phyloP scores from a whole-genome alignment of 2,888 invertebrate species.

The Agrilus mali region DNA sequence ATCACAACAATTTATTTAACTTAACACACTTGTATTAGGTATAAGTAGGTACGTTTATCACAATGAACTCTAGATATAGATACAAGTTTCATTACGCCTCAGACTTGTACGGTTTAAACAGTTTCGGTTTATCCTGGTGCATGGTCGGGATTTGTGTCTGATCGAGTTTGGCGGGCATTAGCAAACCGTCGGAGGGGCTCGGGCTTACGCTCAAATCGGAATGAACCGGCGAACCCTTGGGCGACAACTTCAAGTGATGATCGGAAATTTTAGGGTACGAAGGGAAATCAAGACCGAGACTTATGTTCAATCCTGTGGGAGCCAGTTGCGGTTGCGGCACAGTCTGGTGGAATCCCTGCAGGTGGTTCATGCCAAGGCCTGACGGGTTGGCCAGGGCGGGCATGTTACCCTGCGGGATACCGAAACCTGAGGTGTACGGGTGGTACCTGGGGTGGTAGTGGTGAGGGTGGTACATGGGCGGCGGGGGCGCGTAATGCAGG shows the following conservation, averaged over 20 bases:
- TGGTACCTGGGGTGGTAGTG: constrained; percentile 44
- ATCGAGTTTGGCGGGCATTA: constrained; percentile 24
- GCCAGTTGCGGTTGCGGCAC: constrained; percentile 23
- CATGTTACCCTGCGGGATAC: constrained; percentile 37
- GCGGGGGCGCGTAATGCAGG: constrained; percentile 40
- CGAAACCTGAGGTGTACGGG: constrained; percentile 37
- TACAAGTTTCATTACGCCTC: constrained; percentile 30
- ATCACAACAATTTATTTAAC: too few species aligned
- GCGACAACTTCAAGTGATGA: constrained; percentile 7
- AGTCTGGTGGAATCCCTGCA: constrained; percentile 32
- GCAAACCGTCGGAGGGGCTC: constrained; percentile 24
- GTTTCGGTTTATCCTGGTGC: constrained; percentile 44
- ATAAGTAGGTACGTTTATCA: too few species aligned
- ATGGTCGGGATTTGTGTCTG: constrained; percentile 26
- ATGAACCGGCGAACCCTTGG: constrained; percentile 25
- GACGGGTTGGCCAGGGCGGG: constrained; percentile 32
- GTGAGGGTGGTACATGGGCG: constrained; percentile 42
- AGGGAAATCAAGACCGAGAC: constrained; percentile 24
- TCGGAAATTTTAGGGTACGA: constrained; percentile 13
- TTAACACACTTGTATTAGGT: too few species aligned
- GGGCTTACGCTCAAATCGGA: constrained; percentile 33
- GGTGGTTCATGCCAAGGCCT: constrained; percentile 22
- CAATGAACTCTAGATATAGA: not conserved
- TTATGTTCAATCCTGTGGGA: constrained; percentile 22
- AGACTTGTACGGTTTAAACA: constrained; percentile 66